Evolutionary conservation across 2,888 invertebrate genomes (phyloP).

Genomic region (Hyposoter dolosus): DNA sequence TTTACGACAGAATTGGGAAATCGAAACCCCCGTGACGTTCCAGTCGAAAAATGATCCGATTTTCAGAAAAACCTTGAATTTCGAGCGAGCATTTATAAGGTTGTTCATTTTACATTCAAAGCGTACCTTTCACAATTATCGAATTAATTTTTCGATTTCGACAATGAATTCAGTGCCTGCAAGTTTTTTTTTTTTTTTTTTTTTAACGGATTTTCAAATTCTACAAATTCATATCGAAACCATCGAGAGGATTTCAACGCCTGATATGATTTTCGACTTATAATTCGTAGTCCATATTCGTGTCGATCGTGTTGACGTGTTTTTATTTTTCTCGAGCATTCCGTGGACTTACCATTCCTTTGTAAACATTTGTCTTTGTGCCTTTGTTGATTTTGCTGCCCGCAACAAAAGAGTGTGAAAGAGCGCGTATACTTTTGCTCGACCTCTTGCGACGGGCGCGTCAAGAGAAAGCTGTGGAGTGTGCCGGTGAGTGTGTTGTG

Average conservation of each 20-base stretch:
- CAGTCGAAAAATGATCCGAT: neutral
- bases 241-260: neutral
- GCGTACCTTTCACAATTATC: slow-evolving; percentile 12
- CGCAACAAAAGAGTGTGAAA: slow-evolving; percentile 45
- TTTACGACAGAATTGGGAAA: neutral
- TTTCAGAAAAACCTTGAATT: neutral
- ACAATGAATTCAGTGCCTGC: neutral
- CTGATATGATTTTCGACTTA: neutral
- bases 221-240: neutral
- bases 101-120: slow-evolving; percentile 7
- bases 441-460: slow-evolving; percentile 54
- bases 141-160: neutral
- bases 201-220: neutral
- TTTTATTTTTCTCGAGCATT: neutral
- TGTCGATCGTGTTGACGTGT: neutral
- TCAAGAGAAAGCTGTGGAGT: slow-evolving; percentile 67
- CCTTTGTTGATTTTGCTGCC: slow-evolving; percentile 34
- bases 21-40: neutral
- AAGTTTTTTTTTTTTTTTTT: neutral
- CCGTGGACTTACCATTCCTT: neutral
- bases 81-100: neutral
- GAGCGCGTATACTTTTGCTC: slow-evolving; percentile 49
- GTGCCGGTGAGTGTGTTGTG: slow-evolving; percentile 51
- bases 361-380: slow-evolving; percentile 39
- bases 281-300: neutral